Evolutionary conservation across 2,113 vertebrate genomes (phyloP).

Genomic region (Cervus canadensis): DNA sequence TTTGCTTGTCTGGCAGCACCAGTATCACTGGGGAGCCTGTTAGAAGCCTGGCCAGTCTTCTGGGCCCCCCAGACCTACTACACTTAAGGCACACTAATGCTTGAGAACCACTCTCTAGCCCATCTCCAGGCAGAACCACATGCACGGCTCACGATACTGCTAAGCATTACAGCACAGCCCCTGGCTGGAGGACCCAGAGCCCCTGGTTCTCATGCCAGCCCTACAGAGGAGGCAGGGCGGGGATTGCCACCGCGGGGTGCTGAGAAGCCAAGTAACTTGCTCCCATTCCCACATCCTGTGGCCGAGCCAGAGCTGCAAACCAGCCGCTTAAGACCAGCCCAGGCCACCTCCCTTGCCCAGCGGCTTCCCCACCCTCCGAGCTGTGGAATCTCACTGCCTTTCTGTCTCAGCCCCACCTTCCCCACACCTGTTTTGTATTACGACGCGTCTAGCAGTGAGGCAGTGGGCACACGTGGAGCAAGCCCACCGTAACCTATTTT

Average conservation of each 20-base stretch:
- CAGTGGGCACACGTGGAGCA: neutral
- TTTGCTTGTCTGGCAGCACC: neutral
- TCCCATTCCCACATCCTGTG: neutral
- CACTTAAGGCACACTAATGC: neutral
- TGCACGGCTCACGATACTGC: neutral
- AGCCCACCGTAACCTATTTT: neutral
- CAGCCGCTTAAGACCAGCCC: neutral
- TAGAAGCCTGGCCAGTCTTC: neutral
- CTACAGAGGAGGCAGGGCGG: neutral
- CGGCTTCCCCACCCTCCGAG: neutral
- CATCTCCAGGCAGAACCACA: neutral
- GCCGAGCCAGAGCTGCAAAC: neutral
- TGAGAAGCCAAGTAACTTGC: neutral
- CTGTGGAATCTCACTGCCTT: too few relatives aligned
- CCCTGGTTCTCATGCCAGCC: neutral
- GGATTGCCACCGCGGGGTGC: neutral
- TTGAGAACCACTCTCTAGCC: neutral
- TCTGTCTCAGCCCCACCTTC: accelerated
- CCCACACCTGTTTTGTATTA: neutral
- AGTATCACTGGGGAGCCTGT: neutral
- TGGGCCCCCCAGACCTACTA: neutral
- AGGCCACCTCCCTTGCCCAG: neutral
- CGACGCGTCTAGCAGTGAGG: neutral
- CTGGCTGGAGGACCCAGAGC: neutral
- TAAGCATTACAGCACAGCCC: neutral